Conservation (phyloP, 1,140 invertebrate species). For the Goniozus legneri region DNA sequence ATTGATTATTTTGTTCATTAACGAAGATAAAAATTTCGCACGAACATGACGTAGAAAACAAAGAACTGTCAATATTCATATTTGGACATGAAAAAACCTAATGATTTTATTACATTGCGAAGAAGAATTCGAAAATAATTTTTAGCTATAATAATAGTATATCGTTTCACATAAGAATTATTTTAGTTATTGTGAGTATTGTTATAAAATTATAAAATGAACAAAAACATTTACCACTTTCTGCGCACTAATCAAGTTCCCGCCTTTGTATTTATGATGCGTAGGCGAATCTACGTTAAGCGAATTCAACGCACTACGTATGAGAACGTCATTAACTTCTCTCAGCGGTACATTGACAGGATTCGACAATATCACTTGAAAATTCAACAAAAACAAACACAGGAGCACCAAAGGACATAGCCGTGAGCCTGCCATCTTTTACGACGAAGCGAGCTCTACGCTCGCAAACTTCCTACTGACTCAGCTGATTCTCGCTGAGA, state of each 20-base stretch:
- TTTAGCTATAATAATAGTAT: not conserved
- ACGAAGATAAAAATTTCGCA: too few species aligned
- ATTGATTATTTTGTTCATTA: too few species aligned
- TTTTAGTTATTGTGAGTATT: not conserved
- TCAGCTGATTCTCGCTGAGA: not conserved
- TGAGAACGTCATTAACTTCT: conserved; percentile 22
- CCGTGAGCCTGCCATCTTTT: conserved; percentile 23
- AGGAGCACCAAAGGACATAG: not conserved
- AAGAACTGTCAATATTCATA: too few species aligned
- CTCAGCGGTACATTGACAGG: conserved; percentile 22
- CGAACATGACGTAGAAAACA: too few species aligned
- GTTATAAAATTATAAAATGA: conserved; percentile 3
- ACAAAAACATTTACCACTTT: conserved; percentile 31
- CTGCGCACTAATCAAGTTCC: conserved; percentile 37
- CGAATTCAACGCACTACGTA: conserved; percentile 32
- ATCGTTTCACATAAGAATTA: too few species aligned
- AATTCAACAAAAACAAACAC: conserved; percentile 1
- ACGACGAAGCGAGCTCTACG: too few species aligned
- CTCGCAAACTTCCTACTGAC: conserved; percentile 13
- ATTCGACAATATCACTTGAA: conserved; percentile 3
- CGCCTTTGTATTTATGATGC: conserved; percentile 33
- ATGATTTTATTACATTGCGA: not conserved
- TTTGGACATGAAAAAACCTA: not conserved
- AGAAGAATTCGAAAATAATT: not conserved
- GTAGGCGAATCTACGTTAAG: conserved; percentile 36